Evolutionary conservation across 2,113 vertebrate species (phyloP), one percentile per base, ranked within the genome.

Genomic region (Xiphophorus hellerii): DNA sequence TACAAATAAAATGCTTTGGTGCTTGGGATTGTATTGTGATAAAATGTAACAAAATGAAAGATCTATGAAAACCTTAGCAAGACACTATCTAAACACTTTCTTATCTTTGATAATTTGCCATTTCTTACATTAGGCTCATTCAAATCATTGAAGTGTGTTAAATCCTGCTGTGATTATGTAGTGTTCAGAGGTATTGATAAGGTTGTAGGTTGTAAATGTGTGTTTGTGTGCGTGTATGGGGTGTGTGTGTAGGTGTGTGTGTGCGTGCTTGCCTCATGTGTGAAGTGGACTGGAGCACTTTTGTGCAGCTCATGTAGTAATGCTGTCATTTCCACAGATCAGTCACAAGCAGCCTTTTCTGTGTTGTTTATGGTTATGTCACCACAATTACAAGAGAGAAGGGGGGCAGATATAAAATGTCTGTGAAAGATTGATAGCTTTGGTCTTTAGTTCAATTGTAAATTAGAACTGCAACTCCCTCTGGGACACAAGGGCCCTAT

Each of bases 371-470:
- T 96, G 96, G 94, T 95, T 95, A 95, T 95, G 95, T 96, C 95
- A 94, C 94, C 95, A 96, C 96, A 96, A 97, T 97, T 97, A 97
- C 94, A 97, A 93, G 86, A 81, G 77, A 86, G 85, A 88, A 90
- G 81, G 87, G 85, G 87, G 80, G 86, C 73, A 89, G 78, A 86
- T 87, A 90, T 90, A 93, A 96, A 96, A 95, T 96, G 95, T 92
- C 95, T 96, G 92, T 94, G 93, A 95, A 95, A 97, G 97, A 99
- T 99, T 97, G 97, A 98, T 99, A 96, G 96, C 96, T 96, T 96
- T 96, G 96, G 96, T 98, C 96, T 96, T 95, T 94, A 96, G 96
- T 98, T 99, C 96, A 98, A 96, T 97, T 97, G 96, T 97, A 98
- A 98, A 99, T 99, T 97, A 97, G 96, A 97, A 98, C 95, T 89